Base-by-base conservation (phyloP, 2,888 invertebrate genomes). In the Ariolimax columbianus region DNA sequence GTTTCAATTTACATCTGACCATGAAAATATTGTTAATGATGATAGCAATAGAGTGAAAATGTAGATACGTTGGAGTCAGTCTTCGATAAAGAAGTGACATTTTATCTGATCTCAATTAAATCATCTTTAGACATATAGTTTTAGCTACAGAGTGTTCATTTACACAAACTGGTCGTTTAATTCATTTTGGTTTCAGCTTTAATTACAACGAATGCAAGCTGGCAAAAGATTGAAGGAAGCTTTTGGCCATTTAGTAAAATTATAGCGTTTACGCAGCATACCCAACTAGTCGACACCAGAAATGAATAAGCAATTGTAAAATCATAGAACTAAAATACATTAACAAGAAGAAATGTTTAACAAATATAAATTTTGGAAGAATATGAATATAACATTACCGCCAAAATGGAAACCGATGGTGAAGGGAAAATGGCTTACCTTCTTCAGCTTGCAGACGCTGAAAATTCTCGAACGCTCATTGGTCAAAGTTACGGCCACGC, bases 341-440 rank as follows among this genome's bases (percentile, higher is more conserved):
- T 23, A 30, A 9, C 0, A 47, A 68, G n/a, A 68, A n/a, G 30
- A 43, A 17, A 47, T 11, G 36, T 43, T 19, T 66, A 43, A 6
- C 47, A 38, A 38, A 59, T 38, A 38, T 17, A 78, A 23, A 40
- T 17, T 14, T 38, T 2, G 19, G n/a, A 79, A 33, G 17, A 72
- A 81, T 0, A 1, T 23, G 51, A 80, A 81, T 19, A 72, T 9
- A 51, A 30, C 9, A 75, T 59, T 82, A 75, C 83, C 77, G 83
- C 83, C 83, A 83, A 83, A 83, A 83, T 83, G 83, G 83, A 68
- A 75, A 51, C 36, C 51, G 23, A 66, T n/a, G 68, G n/a, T 68
- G 40, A 77, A 0, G 40, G 63, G 19, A 77, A 83, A 83, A 77
- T 66, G 77, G 77, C 68, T 47, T 63, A 33, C 26, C 77, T 68